Conservation (phyloP, 2,888 invertebrate genomes). For the Macrophya alboannulata region DNA sequence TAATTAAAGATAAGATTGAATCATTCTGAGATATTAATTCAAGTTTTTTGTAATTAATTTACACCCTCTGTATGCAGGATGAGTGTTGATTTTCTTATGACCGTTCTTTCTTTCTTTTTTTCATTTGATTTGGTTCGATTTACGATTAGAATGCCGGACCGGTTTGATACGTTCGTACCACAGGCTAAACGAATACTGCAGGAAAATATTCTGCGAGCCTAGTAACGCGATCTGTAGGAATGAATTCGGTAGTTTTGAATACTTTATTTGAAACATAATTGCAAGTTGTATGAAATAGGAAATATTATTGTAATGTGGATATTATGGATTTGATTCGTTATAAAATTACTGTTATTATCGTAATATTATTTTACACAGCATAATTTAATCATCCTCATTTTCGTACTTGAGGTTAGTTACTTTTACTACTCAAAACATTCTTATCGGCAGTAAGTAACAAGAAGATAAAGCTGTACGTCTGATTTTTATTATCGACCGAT, state of each 20-base stretch:
- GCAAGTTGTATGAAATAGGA: not conserved
- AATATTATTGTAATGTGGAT: not conserved
- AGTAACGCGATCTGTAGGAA: slow-evolving; percentile 19
- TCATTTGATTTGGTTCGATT: not conserved
- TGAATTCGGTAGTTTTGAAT: not conserved
- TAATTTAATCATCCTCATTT: not conserved
- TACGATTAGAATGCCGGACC: not conserved
- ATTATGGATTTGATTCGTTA: not conserved
- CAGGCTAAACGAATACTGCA: not conserved
- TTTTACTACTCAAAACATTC: not conserved
- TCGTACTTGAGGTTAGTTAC: not conserved
- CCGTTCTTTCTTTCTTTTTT: not conserved
- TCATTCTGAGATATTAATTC: not conserved
- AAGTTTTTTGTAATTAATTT: not conserved
- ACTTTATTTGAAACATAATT: not conserved
- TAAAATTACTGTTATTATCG: not conserved
- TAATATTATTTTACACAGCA: not conserved
- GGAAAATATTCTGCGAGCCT: not conserved
- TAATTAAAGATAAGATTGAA: not conserved
- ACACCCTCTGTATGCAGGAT: not conserved
- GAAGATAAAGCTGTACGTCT: not conserved
- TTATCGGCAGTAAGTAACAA: not conserved
- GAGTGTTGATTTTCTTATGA: not conserved
- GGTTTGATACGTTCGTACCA: not conserved
- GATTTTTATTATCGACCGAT: not conserved